Base-by-base conservation (phyloP, 2,113 vertebrate species). In the Paraplagusia blochii region DNA sequence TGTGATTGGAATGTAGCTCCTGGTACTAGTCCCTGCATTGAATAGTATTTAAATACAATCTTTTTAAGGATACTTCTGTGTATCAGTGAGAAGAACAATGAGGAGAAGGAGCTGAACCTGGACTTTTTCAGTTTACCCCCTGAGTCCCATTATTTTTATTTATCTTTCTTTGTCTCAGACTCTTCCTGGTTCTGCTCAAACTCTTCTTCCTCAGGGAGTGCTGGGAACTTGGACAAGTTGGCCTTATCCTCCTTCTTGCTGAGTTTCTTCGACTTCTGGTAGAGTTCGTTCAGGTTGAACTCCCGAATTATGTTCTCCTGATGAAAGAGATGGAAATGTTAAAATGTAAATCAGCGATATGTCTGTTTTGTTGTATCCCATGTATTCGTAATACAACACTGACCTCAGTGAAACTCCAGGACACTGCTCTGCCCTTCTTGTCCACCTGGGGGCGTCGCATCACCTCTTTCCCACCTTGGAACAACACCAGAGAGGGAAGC, bases 261-360 rank as follows among this genome's bases (percentile, higher is more conserved):
- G 9, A 92, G 81, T 73, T 96, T 96, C 90, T 94, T 97, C 58
- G 92, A 92, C 50, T 90, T 92, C 59, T 95, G 95, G 78, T 95
- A 96, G 3, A 98, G 84, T 63, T 98, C 96, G 0, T 98, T 98
- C 63, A 98, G 80, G 77, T 90, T 97, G 87, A 98, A 98, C 86
- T 98, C 95, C 9, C 95, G 87, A 73, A 98, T 98, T 69, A 98
- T 95, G 1, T 97, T 98, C 85, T 98, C 96, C 96, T 98, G 66
- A 1, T n/a, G 47, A 17, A 16, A 2, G 53, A 0, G 40, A 10
- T 9, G 36, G 11, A 39, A 5, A 39, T 12, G 11, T 12, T 11
- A 39, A 12, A 9, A 12, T 39, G 11, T 29, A 29, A 29, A n/a
- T n/a, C 22, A 6, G 22, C 6, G 22, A 29, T 29, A 6, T 29